phyloP scores from a whole-genome alignment of 2,113 vertebrate species.

The Nothocercus julius region DNA sequence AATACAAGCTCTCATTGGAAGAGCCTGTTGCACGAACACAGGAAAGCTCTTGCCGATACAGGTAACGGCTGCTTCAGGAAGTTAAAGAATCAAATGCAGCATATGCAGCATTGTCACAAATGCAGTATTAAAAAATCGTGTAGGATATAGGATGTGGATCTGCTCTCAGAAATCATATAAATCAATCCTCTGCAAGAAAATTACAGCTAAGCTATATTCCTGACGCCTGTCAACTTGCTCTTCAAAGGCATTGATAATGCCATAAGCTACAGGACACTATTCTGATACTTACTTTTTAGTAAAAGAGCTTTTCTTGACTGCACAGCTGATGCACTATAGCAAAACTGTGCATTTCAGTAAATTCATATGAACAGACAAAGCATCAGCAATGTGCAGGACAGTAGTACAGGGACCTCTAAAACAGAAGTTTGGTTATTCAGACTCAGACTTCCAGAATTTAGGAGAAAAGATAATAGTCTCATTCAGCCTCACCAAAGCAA shows the following conservation, averaged over 20 bases:
- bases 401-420: neutral
- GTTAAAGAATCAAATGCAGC: neutral
- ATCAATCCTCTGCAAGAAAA: neutral
- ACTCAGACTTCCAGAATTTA: neutral
- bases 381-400: neutral
- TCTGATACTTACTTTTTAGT: neutral
- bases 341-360: neutral
- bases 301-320: neutral
- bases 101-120: neutral
- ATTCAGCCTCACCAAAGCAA: neutral
- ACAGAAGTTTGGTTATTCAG: neutral
- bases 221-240: neutral
- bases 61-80: neutral
- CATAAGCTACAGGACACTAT: neutral
- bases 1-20: neutral
- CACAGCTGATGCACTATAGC: neutral
- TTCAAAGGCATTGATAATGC: neutral
- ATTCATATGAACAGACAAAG: neutral
- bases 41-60: neutral
- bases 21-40: neutral
- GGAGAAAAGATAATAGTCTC: neutral
- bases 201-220: neutral
- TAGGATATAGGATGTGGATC: neutral
- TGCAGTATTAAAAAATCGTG: neutral
- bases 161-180: neutral